Base-by-base conservation (phyloP, 2,113 vertebrate genomes). In the Coracopsis vasa region DNA sequence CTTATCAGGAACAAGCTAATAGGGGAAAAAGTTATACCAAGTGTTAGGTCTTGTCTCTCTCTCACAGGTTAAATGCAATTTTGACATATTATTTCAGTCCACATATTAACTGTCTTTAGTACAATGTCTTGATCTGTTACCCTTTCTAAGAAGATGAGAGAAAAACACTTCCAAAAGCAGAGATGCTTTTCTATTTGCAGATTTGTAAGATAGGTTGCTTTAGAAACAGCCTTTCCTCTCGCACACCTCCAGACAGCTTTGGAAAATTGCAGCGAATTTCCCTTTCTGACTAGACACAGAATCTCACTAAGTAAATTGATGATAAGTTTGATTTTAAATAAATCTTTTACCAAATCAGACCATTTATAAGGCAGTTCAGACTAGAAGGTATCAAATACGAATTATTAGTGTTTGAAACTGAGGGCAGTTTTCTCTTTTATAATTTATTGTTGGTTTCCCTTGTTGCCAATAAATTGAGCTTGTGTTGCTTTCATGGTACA, bases 391-490 rank as follows among this genome's bases (percentile, higher is more conserved):
- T 75, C 41, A 90, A 56, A 85, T 50, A 78, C 4, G 48, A 90
- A 82, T 93, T 85, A 72, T 62, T n/a, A 86, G 87, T 25, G 6
- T 14, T n/a, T 85, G 24, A 93, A 65, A 74, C 21, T 65, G 15
- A 12, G 10, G 56, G n/a, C 10, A 47, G 47, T 80, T 95, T 93
- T 54, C 27, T 78, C 66, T 91, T 77, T 70, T 73, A 61, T 35
- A 80, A 78, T 95, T 94, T 91, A 93, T 74, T 56, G 54, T 54
- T 65, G 79, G 62, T 67, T 92, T 95, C 67, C 35, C 70, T 51
- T 66, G 31, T 80, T 80, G 66, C 35, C 23, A 48, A 45, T 56
- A 67, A 80, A 70, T 17, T 31, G 41, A 54, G 28, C 24, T 80
- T 70, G 20, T 45, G 62, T 64, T 93, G 12, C 17, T 74, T 64